Conservation (phyloP, 2,797 vertebrate species). For the Alcedo quadribrachys region DNA sequence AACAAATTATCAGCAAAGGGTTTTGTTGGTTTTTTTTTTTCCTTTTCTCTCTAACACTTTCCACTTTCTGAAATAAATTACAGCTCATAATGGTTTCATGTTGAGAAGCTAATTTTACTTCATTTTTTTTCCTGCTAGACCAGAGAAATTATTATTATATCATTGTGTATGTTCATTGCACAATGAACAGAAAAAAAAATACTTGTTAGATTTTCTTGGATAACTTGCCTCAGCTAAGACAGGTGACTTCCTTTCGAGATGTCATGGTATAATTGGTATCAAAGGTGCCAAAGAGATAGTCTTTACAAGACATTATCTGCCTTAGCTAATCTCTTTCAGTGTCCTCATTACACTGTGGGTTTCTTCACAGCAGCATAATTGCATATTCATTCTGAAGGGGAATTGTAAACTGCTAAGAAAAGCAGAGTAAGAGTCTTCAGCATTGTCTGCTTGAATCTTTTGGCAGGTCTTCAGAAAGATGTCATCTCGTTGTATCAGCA, state of each 20-base stretch:
- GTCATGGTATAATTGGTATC: slow-evolving; percentile 40
- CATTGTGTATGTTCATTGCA: background rate
- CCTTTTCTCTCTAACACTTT: slow-evolving; percentile 40
- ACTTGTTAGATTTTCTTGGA: slow-evolving; percentile 21
- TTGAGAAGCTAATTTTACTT: slow-evolving; percentile 75
- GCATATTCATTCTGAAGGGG: slow-evolving; percentile 43
- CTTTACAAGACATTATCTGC: slow-evolving; percentile 57
- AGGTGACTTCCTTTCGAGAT: slow-evolving; percentile 54
- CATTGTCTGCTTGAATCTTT: slow-evolving; percentile 57
- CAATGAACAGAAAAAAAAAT: background rate
- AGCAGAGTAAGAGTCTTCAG: slow-evolving; percentile 32
- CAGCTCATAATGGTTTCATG: slow-evolving; percentile 68
- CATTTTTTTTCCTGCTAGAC: slow-evolving; percentile 58
- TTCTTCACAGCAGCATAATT: slow-evolving; percentile 52
- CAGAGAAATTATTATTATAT: slow-evolving; percentile 48
- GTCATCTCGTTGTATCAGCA: slow-evolving; percentile 49
- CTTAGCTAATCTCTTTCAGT: slow-evolving; percentile 51
- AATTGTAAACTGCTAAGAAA: slow-evolving; percentile 52
- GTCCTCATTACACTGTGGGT: slow-evolving; percentile 34
- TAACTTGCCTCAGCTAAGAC: slow-evolving; percentile 15
- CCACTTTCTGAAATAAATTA: slow-evolving; percentile 78
- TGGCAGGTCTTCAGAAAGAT: slow-evolving; percentile 65
- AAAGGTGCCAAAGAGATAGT: slow-evolving; percentile 51
- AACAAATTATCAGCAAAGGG: slow-evolving; percentile 71
- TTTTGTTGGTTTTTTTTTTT: background rate